These are phyloP conservation scores for Pachyuromys duprasi DNA, from an alignment of 2,797 vertebrate species.

Conservation along the genomic window DNA sequence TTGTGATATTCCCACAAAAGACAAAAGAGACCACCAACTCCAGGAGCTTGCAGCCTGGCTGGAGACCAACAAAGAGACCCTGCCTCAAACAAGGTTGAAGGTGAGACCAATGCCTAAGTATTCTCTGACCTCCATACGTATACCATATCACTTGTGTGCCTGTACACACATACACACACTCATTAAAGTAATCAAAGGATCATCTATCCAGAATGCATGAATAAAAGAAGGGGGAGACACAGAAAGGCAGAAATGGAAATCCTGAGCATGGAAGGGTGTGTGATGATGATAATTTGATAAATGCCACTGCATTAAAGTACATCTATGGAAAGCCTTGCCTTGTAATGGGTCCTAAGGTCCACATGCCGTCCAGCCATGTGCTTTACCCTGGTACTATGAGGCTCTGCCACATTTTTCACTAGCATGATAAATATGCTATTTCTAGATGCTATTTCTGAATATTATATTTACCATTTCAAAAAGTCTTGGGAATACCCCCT, in stretches of 20 bases:
- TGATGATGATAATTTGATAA: background rate
- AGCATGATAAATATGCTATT: background rate
- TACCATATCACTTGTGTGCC: background rate
- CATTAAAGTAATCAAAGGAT: background rate
- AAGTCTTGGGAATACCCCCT: background rate
- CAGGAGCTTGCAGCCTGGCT: background rate
- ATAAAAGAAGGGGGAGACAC: background rate
- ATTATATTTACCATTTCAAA: background rate
- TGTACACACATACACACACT: background rate
- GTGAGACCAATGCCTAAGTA: background rate
- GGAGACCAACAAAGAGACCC: background rate
- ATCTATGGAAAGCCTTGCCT: background rate
- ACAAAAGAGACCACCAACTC: background rate
- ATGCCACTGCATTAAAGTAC: background rate
- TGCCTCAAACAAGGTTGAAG: background rate
- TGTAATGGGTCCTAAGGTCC: background rate
- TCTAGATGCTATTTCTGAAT: background rate
- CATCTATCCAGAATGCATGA: background rate
- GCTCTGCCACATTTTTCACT: background rate
- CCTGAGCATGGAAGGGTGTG: background rate
- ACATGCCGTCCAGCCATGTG: too few relatives aligned
- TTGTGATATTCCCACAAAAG: background rate
- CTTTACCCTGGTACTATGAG: background rate
- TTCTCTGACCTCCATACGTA: background rate
- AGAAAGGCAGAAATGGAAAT: background rate